Evolutionary conservation across 2,888 invertebrate species (phyloP).

Genomic region (Apoda limacodes): DNA sequence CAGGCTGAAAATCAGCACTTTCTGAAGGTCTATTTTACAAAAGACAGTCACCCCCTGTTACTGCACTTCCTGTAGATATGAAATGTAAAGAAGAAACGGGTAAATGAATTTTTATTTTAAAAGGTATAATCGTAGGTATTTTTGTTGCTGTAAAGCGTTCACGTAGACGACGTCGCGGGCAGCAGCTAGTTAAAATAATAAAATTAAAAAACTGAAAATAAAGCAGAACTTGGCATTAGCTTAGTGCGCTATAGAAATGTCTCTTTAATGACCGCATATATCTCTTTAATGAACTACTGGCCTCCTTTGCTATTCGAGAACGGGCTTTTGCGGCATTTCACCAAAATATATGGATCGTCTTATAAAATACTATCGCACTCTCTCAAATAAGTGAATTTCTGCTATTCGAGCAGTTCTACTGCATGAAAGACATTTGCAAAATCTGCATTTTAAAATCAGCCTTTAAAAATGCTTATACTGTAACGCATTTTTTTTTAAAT

Average conservation of each 20-base stretch:
- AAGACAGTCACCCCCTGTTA: too few relatives aligned
- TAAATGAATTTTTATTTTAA: too few relatives aligned
- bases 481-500: conserved; percentile 1
- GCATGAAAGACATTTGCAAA: conserved; percentile 15
- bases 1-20: too few relatives aligned
- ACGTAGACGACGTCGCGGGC: too few relatives aligned
- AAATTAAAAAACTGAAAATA: too few relatives aligned
- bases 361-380: conserved; percentile 27
- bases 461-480: conserved; percentile 1
- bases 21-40: too few relatives aligned
- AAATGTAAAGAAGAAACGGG: too few relatives aligned
- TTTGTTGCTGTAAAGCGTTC: too few relatives aligned
- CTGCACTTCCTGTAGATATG: too few relatives aligned
- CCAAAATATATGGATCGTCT: conserved; percentile 41
- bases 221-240: too few relatives aligned
- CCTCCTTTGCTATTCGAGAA: conserved; percentile 44
- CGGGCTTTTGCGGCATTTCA: conserved; percentile 34
- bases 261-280: conserved; percentile 56
- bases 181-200: too few relatives aligned
- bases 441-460: conserved; percentile 2
- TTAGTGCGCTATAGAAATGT: conserved; percentile 41
- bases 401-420: conserved; percentile 29
- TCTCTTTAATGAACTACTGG: conserved; percentile 62
- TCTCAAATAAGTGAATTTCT: conserved; percentile 39
- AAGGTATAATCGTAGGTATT: too few relatives aligned